phyloP scores from a whole-genome alignment of 2,797 vertebrate genomes.

The Holocentrus rufus region DNA sequence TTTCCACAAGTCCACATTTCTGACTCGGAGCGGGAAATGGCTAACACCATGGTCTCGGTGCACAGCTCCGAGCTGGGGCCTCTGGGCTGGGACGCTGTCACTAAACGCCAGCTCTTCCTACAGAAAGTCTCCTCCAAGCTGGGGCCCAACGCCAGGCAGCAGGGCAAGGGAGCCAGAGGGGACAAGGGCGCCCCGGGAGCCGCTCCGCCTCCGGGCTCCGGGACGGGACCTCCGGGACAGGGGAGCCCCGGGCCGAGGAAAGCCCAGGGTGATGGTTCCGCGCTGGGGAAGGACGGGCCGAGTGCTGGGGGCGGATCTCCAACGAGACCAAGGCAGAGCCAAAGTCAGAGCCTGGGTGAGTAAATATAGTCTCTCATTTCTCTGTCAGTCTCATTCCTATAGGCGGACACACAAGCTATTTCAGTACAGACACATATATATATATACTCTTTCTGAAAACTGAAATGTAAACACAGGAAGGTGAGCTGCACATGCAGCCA shows the following conservation, averaged over 20 bases:
- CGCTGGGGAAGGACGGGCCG: slow-evolving; percentile 42
- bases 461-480: slow-evolving; percentile 41
- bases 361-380: slow-evolving; percentile 18
- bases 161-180: slow-evolving; percentile 32
- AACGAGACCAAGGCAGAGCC: slow-evolving; percentile 51
- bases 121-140: slow-evolving; percentile 80
- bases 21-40: slow-evolving; percentile 69
- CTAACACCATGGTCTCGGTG: slow-evolving; percentile 77
- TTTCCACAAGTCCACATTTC: slow-evolving; percentile 53
- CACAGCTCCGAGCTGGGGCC: slow-evolving; percentile 73
- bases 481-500: neutral
- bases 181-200: slow-evolving; percentile 47
- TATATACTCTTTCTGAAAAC: slow-evolving; percentile 9
- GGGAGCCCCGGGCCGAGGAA: slow-evolving; percentile 45
- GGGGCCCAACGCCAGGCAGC: slow-evolving; percentile 61
- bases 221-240: slow-evolving; percentile 51
- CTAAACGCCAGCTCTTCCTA: slow-evolving; percentile 76
- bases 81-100: slow-evolving; percentile 72
- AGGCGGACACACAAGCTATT: slow-evolving; percentile 13
- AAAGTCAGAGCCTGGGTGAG: slow-evolving; percentile 67
- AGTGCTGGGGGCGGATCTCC: slow-evolving; percentile 52
- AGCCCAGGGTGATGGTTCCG: slow-evolving; percentile 38
- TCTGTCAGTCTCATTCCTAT: neutral
- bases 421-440: neutral
- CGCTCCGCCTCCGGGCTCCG: slow-evolving; percentile 40